Conservation (phyloP, 1,140 invertebrate species). For the Thalassaphorura encarpata region DNA sequence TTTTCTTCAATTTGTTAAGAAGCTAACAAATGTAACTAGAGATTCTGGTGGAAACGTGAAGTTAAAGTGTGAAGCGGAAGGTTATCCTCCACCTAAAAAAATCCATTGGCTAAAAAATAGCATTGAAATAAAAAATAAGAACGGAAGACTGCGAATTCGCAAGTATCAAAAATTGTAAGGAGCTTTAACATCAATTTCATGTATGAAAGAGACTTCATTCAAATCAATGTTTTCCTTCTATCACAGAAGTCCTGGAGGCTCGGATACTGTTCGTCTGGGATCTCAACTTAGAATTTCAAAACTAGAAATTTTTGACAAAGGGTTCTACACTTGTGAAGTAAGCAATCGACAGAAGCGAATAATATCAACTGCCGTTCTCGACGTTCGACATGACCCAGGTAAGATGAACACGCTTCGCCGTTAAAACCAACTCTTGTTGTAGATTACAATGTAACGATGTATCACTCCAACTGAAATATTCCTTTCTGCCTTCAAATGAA, state of each 20-base stretch:
- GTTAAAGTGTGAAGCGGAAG: conserved; percentile 55
- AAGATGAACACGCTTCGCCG: too few species aligned
- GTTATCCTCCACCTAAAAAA: conserved; percentile 44
- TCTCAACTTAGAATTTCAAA: conserved; percentile 50
- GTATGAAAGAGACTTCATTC: neutral
- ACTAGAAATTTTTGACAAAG: conserved; percentile 53
- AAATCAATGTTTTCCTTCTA: neutral
- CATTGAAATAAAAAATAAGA: conserved; percentile 31
- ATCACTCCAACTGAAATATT: too few species aligned
- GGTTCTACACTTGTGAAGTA: conserved; percentile 58
- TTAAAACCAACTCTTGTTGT: too few species aligned
- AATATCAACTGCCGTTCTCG: conserved; percentile 49
- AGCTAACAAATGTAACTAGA: conserved; percentile 51
- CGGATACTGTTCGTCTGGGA: conserved; percentile 27
- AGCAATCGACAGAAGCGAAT: conserved; percentile 49
- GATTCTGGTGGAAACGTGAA: conserved; percentile 50
- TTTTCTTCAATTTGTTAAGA: conserved; percentile 34
- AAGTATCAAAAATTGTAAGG: conserved; percentile 31
- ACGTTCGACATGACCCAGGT: conserved; percentile 39
- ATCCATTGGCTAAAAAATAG: conserved; percentile 49
- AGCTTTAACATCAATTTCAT: neutral
- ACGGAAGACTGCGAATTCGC: conserved; percentile 44
- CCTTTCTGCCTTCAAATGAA: too few species aligned
- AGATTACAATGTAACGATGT: too few species aligned
- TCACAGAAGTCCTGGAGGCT: neutral